phyloP scores from a whole-genome alignment of 2,113 vertebrate genomes.

The Myiozetetes cayanensis region DNA sequence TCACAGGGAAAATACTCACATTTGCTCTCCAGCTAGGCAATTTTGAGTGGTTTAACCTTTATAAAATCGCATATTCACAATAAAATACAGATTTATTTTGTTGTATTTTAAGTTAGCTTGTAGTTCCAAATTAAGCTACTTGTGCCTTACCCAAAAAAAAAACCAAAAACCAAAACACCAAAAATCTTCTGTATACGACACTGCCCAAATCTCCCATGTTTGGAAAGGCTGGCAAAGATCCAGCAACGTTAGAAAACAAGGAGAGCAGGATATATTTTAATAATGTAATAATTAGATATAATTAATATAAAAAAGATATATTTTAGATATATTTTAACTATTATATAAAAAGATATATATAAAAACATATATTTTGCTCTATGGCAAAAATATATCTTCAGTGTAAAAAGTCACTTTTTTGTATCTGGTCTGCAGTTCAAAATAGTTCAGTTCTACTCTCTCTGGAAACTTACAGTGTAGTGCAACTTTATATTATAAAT shows the following conservation, averaged over 20 bases:
- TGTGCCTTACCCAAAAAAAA: neutral
- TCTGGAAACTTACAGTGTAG: neutral
- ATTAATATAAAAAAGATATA: no score
- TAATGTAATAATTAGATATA: no score
- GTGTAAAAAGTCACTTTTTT: neutral
- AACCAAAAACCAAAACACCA: neutral
- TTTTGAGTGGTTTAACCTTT: neutral
- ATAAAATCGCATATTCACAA: neutral
- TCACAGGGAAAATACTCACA: neutral
- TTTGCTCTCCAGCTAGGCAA: neutral
- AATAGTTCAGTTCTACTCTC: neutral
- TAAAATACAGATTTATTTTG: neutral
- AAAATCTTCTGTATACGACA: neutral
- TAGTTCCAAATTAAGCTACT: neutral
- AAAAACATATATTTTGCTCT: no score
- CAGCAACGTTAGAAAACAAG: neutral
- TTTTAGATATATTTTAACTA: no score
- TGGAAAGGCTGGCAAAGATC: neutral
- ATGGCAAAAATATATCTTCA: neutral
- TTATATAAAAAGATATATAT: no score
- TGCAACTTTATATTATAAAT: neutral
- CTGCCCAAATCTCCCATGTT: neutral
- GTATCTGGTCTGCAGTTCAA: neutral
- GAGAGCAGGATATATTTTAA: neutral
- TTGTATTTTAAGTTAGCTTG: neutral